Percentiles rank a stretch among this genome's conserved stretches.
These are phyloP conservation scores for Brenthis hecate DNA, from an alignment of 2,888 invertebrate genomes.

Conservation along the genomic window DNA sequence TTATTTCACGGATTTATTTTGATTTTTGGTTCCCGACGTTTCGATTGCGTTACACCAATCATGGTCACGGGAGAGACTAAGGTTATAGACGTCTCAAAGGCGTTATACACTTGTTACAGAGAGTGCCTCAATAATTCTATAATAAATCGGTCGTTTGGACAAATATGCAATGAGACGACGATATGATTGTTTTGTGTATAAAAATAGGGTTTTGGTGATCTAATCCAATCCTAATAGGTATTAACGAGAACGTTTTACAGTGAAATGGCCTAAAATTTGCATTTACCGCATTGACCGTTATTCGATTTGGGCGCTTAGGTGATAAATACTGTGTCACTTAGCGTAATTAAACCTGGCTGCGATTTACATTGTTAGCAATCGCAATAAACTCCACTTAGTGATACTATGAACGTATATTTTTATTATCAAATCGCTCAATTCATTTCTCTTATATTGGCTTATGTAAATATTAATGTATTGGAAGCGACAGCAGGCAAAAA, in stretches of 20 bases:
- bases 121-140: no score
- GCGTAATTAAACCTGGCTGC: constrained; percentile 64
- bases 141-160: no score
- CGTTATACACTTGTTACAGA: no score
- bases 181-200: background rate
- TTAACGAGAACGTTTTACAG: constrained; percentile 47
- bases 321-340: constrained; percentile 73
- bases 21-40: no score
- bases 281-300: constrained; percentile 47
- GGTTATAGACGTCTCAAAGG: no score
- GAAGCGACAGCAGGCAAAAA: no score
- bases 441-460: constrained; percentile 10
- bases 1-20: no score
- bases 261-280: constrained; percentile 49
- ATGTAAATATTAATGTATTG: background rate
- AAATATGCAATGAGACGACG: background rate
- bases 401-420: constrained; percentile 34
- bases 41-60: no score
- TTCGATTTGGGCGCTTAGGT: constrained; percentile 56
- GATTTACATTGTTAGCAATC: constrained; percentile 37
- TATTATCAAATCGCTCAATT: constrained; percentile 19
- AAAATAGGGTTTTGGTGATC: background rate
- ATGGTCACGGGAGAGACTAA: no score
- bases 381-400: constrained; percentile 36
- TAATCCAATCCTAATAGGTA: constrained; percentile 32